Conservation (phyloP, 1,140 invertebrate genomes). For the Drosophila truncata region DNA sequence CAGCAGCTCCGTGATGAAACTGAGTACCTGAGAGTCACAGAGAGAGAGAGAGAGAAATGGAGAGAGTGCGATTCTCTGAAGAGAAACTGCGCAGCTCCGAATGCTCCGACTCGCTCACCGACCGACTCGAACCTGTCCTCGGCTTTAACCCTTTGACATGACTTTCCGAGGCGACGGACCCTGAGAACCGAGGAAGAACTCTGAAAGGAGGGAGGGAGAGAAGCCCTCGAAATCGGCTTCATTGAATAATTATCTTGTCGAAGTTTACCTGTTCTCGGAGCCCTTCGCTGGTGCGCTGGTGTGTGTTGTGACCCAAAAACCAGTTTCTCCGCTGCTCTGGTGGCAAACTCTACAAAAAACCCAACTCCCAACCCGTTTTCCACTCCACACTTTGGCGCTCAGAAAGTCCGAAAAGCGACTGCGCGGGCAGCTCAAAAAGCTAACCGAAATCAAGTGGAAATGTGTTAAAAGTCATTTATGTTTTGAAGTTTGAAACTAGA, state of each 20-base stretch:
- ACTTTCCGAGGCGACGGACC: slow-evolving; percentile 15
- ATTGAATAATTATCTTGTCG: slow-evolving; percentile 80
- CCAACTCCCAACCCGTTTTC: slow-evolving; percentile 59
- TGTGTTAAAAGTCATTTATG: slow-evolving; percentile 55
- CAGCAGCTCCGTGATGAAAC: slow-evolving; percentile 59
- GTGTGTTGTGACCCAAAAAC: slow-evolving; percentile 76
- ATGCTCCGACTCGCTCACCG: slow-evolving; percentile 26
- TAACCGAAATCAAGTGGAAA: slow-evolving; percentile 53
- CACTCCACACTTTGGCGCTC: slow-evolving; percentile 36
- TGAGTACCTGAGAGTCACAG: not conserved
- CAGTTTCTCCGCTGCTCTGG: slow-evolving; percentile 56
- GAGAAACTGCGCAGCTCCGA: slow-evolving; percentile 15
- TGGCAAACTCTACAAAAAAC: slow-evolving; percentile 9
- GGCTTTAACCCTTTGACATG: slow-evolving; percentile 43
- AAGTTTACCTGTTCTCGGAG: slow-evolving; percentile 68
- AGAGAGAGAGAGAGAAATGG: slow-evolving; percentile 1
- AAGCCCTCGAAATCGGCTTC: slow-evolving; percentile 55
- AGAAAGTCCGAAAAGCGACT: slow-evolving; percentile 39
- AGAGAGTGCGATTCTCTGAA: slow-evolving; percentile 1
- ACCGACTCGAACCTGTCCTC: slow-evolving; percentile 26
- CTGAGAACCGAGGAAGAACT: slow-evolving; percentile 28
- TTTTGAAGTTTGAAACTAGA: slow-evolving; percentile 7
- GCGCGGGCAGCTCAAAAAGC: slow-evolving; percentile 34
- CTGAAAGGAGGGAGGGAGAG: not conserved
- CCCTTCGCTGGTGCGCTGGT: slow-evolving; percentile 36